These are phyloP conservation scores for Dicerorhinus sumatrensis DNA, from an alignment of 2,113 vertebrate species.

Conservation along the genomic window DNA sequence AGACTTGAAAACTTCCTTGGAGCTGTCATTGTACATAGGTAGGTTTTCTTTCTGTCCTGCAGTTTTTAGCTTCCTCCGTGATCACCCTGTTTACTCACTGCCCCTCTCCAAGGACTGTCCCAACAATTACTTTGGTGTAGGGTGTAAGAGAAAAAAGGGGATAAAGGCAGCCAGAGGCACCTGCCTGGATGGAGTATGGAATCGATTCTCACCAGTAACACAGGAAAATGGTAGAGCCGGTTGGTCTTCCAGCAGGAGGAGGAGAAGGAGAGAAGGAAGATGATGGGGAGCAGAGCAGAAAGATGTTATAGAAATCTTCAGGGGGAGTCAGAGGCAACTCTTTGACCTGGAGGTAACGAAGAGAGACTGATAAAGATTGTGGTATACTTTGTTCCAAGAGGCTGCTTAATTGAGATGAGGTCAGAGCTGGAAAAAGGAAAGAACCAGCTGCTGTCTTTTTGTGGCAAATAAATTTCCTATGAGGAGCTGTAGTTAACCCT, in stretches of 20 bases:
- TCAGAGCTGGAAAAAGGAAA: not conserved
- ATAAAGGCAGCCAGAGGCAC: not conserved
- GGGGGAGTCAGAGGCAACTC: not conserved
- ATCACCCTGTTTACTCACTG: not conserved
- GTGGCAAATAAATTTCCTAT: not conserved
- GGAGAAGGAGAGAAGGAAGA: not conserved
- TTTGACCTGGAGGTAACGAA: not conserved
- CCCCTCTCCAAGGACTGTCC: not conserved
- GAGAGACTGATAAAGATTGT: not conserved
- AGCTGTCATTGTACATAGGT: not conserved
- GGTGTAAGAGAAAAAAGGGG: not conserved
- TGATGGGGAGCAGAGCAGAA: not conserved
- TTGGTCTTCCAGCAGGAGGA: not conserved
- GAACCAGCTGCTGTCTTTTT: not conserved
- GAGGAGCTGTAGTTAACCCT: not conserved
- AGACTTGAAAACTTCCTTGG: not conserved
- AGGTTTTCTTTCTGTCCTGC: not conserved
- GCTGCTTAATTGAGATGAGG: conserved; percentile 9
- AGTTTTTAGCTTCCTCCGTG: not conserved
- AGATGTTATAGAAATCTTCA: not conserved
- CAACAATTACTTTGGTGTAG: not conserved
- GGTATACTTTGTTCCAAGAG: not conserved
- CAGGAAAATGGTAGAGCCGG: not conserved
- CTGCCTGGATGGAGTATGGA: not conserved
- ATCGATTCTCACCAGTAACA: not conserved